Conservation (phyloP, 2,797 vertebrate genomes). For the Rhinella marina region DNA sequence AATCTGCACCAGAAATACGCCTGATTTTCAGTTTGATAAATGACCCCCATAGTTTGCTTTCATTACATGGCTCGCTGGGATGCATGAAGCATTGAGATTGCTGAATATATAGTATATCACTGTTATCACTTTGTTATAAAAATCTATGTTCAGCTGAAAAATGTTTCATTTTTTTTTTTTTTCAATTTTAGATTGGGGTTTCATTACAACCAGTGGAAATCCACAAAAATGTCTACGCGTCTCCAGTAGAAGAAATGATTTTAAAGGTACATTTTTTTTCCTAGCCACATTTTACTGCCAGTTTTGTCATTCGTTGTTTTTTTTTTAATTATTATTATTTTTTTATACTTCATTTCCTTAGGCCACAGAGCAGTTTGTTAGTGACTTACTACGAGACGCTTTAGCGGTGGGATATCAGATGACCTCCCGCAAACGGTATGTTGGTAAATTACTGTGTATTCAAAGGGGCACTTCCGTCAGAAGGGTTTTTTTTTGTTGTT, state of each 20-base stretch:
- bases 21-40: too few species aligned
- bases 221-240: constrained; percentile 89
- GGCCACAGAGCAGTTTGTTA: constrained; percentile 95
- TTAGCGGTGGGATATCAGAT: constrained; percentile 86
- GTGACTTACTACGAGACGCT: constrained; percentile 90
- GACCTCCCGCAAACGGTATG: constrained; percentile 91
- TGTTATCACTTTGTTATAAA: neutral
- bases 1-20: too few species aligned
- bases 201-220: constrained; percentile 89
- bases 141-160: neutral
- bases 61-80: neutral
- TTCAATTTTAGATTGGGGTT: constrained; percentile 83
- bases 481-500: too few species aligned
- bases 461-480: too few species aligned
- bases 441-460: neutral
- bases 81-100: neutral
- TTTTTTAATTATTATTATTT: neutral
- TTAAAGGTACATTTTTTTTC: constrained; percentile 81
- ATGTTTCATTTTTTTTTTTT: neutral
- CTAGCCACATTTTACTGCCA: neutral
- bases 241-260: constrained; percentile 92
- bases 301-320: neutral
- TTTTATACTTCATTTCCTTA: constrained; percentile 62
- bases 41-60: too few species aligned
- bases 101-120: neutral